Conservation (phyloP, 2,888 invertebrate species). For the Tachystola acroxantha region DNA sequence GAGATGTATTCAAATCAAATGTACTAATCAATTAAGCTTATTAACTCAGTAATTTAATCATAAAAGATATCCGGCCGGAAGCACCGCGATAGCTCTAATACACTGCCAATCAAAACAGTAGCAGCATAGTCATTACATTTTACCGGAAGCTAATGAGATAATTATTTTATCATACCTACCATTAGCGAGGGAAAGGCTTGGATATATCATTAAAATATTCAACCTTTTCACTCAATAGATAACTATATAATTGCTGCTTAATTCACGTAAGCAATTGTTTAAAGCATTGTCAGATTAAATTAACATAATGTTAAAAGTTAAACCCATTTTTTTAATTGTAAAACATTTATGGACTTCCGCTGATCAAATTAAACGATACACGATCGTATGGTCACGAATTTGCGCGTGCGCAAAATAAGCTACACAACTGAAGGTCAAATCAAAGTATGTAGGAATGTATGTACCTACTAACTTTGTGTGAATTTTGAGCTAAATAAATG, state of each 20-base stretch:
- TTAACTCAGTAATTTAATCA: background rate
- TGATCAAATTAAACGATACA: conserved; percentile 21
- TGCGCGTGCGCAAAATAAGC: conserved; percentile 16
- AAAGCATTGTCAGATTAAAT: background rate
- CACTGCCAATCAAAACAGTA: conserved; percentile 1
- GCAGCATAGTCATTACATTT: background rate
- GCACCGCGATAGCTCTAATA: no score
- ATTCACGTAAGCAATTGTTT: background rate
- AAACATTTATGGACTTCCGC: conserved; percentile 21
- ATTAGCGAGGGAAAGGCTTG: background rate
- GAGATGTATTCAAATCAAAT: no score
- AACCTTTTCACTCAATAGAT: conserved; percentile 2
- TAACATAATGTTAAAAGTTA: background rate
- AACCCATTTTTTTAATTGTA: conserved; percentile 7
- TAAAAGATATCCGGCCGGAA: conserved; percentile 7
- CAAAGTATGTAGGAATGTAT: background rate
- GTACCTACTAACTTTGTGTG: no score
- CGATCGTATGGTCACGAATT: conserved; percentile 25
- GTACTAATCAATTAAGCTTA: no score
- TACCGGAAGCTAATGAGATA: conserved; percentile 1
- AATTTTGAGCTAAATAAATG: no score
- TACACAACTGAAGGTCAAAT: conserved; percentile 7
- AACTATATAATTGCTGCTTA: background rate
- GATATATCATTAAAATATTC: background rate
- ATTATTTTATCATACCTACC: background rate